phyloP scores from a whole-genome alignment of 2,113 vertebrate species.

The Lethenteron reissneri region DNA sequence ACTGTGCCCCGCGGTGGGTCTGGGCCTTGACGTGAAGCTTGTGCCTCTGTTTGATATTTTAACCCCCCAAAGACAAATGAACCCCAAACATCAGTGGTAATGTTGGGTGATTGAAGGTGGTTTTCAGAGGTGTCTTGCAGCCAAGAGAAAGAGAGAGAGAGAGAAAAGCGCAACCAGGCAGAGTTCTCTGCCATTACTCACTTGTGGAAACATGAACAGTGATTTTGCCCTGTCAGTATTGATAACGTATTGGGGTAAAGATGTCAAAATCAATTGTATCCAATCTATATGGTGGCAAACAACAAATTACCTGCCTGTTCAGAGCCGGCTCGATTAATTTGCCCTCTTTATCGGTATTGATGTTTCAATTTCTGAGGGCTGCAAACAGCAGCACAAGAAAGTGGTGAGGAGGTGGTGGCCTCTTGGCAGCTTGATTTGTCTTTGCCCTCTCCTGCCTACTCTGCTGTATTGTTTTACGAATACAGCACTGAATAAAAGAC shows the following conservation, averaged over 20 bases:
- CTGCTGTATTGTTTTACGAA: too few relatives aligned
- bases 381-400: background rate
- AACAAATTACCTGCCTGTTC: slow-evolving; percentile 6
- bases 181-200: background rate
- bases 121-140: too few relatives aligned
- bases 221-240: slow-evolving; percentile 6
- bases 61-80: too few relatives aligned
- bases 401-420: background rate
- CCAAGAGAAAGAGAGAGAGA: too few relatives aligned
- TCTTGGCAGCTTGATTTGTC: background rate
- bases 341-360: slow-evolving; percentile 6
- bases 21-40: too few relatives aligned
- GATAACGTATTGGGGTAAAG: slow-evolving; percentile 6
- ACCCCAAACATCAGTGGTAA: too few relatives aligned
- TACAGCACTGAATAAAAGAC: too few relatives aligned
- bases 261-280: slow-evolving; percentile 5
- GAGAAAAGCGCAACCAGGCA: too few relatives aligned
- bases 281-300: slow-evolving; percentile 6
- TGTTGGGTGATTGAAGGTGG: too few relatives aligned
- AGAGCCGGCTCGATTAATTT: slow-evolving; percentile 4
- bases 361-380: slow-evolving; percentile 6
- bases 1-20: too few relatives aligned
- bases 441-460: background rate
- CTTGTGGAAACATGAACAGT: slow-evolving; percentile 4
- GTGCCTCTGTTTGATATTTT: too few relatives aligned